A percentile compares a stretch with the other conserved stretches of the same genome.
Evolutionary conservation across 2,888 invertebrate genomes (phyloP).

Genomic region (Tetranychus piercei): DNA sequence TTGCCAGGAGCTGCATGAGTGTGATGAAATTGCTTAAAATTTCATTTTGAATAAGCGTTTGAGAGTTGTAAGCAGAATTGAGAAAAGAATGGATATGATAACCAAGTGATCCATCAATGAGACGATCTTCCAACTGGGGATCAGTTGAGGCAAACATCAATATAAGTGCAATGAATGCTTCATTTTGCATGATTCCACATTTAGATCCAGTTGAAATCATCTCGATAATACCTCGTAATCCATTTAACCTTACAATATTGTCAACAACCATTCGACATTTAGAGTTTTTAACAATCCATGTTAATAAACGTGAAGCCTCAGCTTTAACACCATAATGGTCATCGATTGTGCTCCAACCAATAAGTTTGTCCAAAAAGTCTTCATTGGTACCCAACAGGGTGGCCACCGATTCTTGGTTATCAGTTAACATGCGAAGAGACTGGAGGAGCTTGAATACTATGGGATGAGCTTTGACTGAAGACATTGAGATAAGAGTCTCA

Average conservation of each 20-base stretch:
- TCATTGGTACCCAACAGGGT: constrained; percentile 44
- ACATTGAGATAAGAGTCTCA: constrained; percentile 44
- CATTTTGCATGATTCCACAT: constrained; percentile 45
- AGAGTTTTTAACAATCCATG: constrained; percentile 52
- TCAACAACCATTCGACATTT: constrained; percentile 35
- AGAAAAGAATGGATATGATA: background rate
- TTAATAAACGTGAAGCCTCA: constrained; percentile 33
- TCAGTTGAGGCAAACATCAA: constrained; percentile 26
- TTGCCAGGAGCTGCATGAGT: background rate
- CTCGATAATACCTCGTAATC: constrained; percentile 52
- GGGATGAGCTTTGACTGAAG: constrained; percentile 45
- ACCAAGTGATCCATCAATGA: constrained; percentile 1
- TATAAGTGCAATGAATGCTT: constrained; percentile 33
- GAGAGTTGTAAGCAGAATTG: background rate
- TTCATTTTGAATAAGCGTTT: background rate
- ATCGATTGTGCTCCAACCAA: constrained; percentile 55
- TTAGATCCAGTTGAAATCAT: constrained; percentile 66
- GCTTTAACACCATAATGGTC: constrained; percentile 64
- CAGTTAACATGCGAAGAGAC: constrained; percentile 64
- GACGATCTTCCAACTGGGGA: background rate
- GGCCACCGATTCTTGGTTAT: constrained; percentile 54
- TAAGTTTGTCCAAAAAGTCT: constrained; percentile 46
- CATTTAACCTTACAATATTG: constrained; percentile 42
- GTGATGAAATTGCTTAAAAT: constrained; percentile 6
- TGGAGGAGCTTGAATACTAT: constrained; percentile 71